Base-by-base conservation (phyloP, 2,888 invertebrate genomes). In the Lacanobia oleracea region DNA sequence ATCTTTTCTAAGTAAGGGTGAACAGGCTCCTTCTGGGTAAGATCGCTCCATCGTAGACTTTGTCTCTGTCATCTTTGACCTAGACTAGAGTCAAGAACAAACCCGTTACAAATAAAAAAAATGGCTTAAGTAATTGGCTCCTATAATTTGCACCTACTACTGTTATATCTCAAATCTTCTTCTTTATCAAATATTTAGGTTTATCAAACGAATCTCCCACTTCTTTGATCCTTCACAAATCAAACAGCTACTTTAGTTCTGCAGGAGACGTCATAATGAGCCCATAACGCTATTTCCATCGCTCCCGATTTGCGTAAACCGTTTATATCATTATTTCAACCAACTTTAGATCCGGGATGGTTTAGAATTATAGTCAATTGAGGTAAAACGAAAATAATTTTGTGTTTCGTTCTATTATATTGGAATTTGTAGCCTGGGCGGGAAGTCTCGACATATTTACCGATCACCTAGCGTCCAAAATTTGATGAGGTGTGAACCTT, bases 311-410 rank as follows among this genome's bases (percentile, higher is more conserved):
- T 57, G 68, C 77, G 80, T 80, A 73, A 78, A 70, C 67, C 66
- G 70, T 78, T 79, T 72, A 63, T 59, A 68, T 57, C 51, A 75
- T 73, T 76, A 84, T 75, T 80, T 72, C 62, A 69, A 70, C 50
- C 10, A 54, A 72, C 56, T 69, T 69, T 50, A 81, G 45, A 79
- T 82, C 73, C 77, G 75, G 84, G 75, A 54, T 37, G 57, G 10
- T 51, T 68, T 40, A 33, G 12, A 33, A n/a, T 50, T 14, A 61
- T 40, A 40, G 57, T 12, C 27, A 50, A 62, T 59, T 59, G 57
- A 61, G 33, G 16, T 54, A 40, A 33, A 61, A 37, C 60, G 59
- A 75, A 79, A 83, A 75, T 76, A 54, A 43, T 37, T 53, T 27
- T 8, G 18, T 57, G 33, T 67, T 75, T 54, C 23, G 50, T 48